These are phyloP conservation scores for Alectoris magna DNA, from an alignment of 2,797 vertebrate genomes.

Conservation along the genomic window DNA sequence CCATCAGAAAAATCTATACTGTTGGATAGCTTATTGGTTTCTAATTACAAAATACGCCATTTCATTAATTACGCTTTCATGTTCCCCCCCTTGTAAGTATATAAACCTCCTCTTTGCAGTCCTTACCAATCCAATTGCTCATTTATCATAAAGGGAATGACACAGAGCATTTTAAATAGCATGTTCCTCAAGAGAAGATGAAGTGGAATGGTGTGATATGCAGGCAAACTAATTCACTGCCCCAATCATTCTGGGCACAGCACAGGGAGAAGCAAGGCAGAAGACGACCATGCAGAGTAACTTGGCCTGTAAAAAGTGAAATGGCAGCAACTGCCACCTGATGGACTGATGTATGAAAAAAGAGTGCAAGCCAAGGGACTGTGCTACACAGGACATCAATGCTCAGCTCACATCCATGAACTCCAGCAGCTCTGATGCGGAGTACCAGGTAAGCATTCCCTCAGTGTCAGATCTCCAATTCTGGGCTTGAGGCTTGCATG, in stretches of 20 bases:
- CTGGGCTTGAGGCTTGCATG: background rate
- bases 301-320: background rate
- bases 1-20: background rate
- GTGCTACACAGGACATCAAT: background rate
- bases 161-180: background rate
- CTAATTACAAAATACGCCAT: background rate
- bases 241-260: background rate
- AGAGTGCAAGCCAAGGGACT: background rate
- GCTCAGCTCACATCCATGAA: background rate
- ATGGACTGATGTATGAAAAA: background rate
- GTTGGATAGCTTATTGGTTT: background rate
- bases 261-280: background rate
- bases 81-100: background rate
- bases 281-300: background rate
- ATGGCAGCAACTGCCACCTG: background rate
- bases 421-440: background rate
- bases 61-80: background rate
- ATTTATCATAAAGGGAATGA: background rate
- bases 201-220: background rate
- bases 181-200: background rate
- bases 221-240: background rate
- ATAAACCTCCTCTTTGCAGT: background rate
- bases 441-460: background rate
- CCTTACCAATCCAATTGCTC: background rate
- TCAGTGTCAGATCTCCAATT: background rate